phyloP scores from a whole-genome alignment of 2,888 invertebrate species.

The Drosophila eohydei region DNA sequence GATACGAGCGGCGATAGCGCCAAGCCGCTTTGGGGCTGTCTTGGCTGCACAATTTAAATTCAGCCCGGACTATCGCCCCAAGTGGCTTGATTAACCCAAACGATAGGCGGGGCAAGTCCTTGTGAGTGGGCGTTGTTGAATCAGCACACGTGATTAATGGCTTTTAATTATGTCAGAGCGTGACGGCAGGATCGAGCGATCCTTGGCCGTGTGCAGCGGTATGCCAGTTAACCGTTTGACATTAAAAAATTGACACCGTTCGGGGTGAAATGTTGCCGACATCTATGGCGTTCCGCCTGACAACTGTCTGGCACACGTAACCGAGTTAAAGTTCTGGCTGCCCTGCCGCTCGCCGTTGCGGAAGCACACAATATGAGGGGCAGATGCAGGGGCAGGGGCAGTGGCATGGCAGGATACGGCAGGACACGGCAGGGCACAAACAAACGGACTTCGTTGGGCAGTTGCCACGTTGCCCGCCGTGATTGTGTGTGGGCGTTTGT shows the following conservation, averaged over 20 bases:
- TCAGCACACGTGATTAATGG: constrained; percentile 85
- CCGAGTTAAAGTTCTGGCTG: constrained; percentile 52
- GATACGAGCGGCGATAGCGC: constrained; percentile 54
- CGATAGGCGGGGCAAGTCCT: constrained; percentile 40
- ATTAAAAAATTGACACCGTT: constrained; percentile 84
- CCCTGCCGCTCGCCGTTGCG: constrained; percentile 13
- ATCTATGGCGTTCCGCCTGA: constrained; percentile 68
- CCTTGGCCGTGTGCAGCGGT: constrained; percentile 58
- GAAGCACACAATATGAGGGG: constrained; percentile 26
- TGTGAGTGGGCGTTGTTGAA: constrained; percentile 79
- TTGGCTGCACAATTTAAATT: constrained; percentile 61
- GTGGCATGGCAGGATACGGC: neutral
- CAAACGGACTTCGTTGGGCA: constrained; percentile 2
- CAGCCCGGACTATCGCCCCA: constrained; percentile 47
- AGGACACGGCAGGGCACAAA: neutral
- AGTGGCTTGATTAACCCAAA: constrained; percentile 79
- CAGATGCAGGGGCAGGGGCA: neutral
- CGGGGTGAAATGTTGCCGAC: constrained; percentile 82
- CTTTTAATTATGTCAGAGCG: constrained; percentile 85
- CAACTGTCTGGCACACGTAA: constrained; percentile 79
- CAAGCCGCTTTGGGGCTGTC: constrained; percentile 32
- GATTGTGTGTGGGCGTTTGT: constrained; percentile 79
- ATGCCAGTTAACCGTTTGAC: constrained; percentile 76
- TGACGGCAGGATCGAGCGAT: constrained; percentile 43
- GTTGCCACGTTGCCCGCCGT: constrained; percentile 62